Conservation (phyloP, 92 coral and sea anemone genomes). For the Siderastrea radians region DNA sequence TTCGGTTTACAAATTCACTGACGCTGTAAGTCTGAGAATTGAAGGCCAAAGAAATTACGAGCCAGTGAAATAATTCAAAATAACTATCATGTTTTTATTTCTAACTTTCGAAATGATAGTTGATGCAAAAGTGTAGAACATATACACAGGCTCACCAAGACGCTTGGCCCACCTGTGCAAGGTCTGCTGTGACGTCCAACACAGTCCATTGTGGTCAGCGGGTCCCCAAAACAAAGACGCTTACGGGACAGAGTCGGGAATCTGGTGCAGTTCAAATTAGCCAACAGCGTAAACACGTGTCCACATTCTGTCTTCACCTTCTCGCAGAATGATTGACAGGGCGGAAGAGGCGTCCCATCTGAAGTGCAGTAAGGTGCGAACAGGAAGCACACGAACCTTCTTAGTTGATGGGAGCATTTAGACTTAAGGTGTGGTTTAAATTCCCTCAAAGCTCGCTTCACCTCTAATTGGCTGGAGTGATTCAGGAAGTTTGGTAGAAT, state of each 20-base stretch:
- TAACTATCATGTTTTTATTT: neutral
- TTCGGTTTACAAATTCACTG: too few relatives aligned
- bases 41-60: neutral
- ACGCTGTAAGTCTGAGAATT: neutral
- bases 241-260: constrained; percentile 35
- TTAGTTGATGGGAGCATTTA: constrained; percentile 29
- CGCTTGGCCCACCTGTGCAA: constrained; percentile 24
- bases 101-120: neutral
- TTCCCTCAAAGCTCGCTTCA: neutral
- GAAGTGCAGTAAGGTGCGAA: constrained; percentile 25
- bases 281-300: constrained; percentile 11
- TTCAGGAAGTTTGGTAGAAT: constrained; percentile 47
- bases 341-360: constrained; percentile 32
- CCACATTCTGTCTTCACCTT: constrained; percentile 36
- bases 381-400: constrained; percentile 27
- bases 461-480: constrained; percentile 34
- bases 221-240: constrained; percentile 41
- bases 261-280: constrained; percentile 22
- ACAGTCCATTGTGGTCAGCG: constrained; percentile 47
- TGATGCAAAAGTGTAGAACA: neutral
- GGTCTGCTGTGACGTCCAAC: constrained; percentile 49
- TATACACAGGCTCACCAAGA: neutral
- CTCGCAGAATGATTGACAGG: constrained; percentile 41
- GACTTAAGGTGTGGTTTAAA: constrained; percentile 1
- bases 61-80: neutral